phyloP scores from a whole-genome alignment of 2,888 invertebrate genomes.

The Nyleta sp. region DNA sequence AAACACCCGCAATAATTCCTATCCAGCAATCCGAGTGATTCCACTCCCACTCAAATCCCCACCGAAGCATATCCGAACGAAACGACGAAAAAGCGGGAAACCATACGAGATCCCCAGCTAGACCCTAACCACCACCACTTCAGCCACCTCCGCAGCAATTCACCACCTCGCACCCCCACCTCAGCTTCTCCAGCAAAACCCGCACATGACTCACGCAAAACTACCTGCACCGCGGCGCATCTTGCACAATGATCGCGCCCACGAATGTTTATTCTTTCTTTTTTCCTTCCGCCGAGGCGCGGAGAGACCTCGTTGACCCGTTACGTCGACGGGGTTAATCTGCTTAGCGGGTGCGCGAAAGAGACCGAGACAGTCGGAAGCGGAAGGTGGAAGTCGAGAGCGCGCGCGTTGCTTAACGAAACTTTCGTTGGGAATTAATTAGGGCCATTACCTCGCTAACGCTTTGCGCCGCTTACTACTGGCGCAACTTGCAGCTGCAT shows the following conservation, averaged over 20 bases:
- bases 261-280: not conserved
- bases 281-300: slow-evolving; percentile 2
- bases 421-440: slow-evolving; percentile 68
- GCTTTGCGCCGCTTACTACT: slow-evolving; percentile 60
- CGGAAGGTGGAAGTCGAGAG: slow-evolving; percentile 54
- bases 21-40: too few species aligned
- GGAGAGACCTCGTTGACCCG: slow-evolving; percentile 60
- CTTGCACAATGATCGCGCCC: not conserved
- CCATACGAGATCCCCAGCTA: too few species aligned
- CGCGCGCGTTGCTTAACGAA: slow-evolving; percentile 61
- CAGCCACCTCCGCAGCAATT: too few species aligned
- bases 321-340: slow-evolving; percentile 56
- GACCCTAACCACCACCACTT: too few species aligned
- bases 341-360: slow-evolving; percentile 48
- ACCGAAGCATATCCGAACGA: too few species aligned
- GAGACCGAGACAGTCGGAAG: slow-evolving; percentile 9
- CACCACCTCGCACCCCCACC: too few species aligned
- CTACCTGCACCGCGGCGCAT: not conserved
- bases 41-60: too few species aligned
- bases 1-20: too few species aligned
- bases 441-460: slow-evolving; percentile 66
- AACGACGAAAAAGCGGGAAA: too few species aligned
- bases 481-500: slow-evolving; percentile 60
- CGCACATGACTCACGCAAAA: too few species aligned
- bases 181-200: too few species aligned